These are phyloP conservation scores for Engystomops pustulosus DNA, from an alignment of 2,113 vertebrate species.

Conservation along the genomic window DNA sequence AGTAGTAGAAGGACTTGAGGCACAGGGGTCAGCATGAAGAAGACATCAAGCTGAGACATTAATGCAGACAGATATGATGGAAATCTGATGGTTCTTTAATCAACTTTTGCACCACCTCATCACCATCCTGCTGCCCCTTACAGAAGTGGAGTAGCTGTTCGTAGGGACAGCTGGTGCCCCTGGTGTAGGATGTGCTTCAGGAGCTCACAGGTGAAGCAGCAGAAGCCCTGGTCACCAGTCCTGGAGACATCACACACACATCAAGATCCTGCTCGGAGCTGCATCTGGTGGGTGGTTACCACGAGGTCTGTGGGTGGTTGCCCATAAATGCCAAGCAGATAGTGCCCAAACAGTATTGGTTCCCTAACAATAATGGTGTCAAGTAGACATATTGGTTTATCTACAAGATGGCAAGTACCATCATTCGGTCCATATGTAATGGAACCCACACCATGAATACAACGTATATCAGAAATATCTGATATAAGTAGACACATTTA, in stretches of 20 bases:
- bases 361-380: no score
- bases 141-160: conserved; percentile 87
- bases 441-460: no score
- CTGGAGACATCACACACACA: conserved; percentile 83
- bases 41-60: conserved; percentile 81
- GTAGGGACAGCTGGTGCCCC: conserved; percentile 92
- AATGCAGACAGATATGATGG: conserved; percentile 81
- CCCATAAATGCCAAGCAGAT: no score
- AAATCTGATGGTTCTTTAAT: not conserved
- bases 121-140: conserved; percentile 68
- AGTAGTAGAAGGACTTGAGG: conserved; percentile 91
- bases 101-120: not conserved
- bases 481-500: no score
- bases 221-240: conserved; percentile 84
- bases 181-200: conserved; percentile 92
- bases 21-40: conserved; percentile 86
- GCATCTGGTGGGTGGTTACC: conserved; percentile 33
- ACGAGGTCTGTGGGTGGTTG: conserved; percentile 42
- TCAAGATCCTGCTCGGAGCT: conserved; percentile 63
- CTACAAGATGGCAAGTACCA: no score
- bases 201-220: conserved; percentile 87
- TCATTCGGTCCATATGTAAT: no score
- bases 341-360: no score
- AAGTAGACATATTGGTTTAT: no score
- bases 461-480: no score